phyloP scores from a whole-genome alignment of 1,140 invertebrate genomes.

The Ips nitidus region DNA sequence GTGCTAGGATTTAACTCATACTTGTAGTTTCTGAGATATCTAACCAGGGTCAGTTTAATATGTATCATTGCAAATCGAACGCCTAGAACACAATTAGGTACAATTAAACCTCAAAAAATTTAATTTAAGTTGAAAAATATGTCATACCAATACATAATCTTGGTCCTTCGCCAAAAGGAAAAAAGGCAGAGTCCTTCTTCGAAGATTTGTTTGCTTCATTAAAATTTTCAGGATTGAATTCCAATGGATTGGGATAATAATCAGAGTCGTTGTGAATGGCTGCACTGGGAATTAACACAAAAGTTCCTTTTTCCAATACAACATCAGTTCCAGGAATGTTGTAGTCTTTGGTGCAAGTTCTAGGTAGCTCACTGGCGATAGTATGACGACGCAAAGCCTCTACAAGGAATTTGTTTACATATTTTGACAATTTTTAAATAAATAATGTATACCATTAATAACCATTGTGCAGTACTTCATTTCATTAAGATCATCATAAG shows the following conservation, averaged over 20 bases:
- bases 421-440: background rate
- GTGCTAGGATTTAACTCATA: conserved; percentile 14
- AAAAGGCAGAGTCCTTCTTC: conserved; percentile 43
- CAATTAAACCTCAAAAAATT: background rate
- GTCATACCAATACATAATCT: conserved; percentile 60
- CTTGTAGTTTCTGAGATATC: conserved; percentile 18
- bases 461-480: conserved; percentile 43
- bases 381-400: conserved; percentile 57
- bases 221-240: conserved; percentile 57
- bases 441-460: conserved; percentile 39
- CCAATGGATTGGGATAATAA: conserved; percentile 51
- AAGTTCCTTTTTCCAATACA: conserved; percentile 50
- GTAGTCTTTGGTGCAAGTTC: conserved; percentile 51
- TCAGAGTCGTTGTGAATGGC: conserved; percentile 54
- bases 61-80: conserved; percentile 15
- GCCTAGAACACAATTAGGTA: conserved; percentile 6
- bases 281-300: conserved; percentile 45
- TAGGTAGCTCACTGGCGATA: conserved; percentile 47
- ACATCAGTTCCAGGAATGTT: conserved; percentile 52
- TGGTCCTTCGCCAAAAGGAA: conserved; percentile 61
- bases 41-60: conserved; percentile 12
- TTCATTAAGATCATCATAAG: conserved; percentile 44
- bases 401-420: conserved; percentile 32
- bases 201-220: conserved; percentile 46
- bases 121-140: conserved; percentile 3